phyloP scores from a whole-genome alignment of 2,113 vertebrate genomes.

The Origma solitaria region DNA sequence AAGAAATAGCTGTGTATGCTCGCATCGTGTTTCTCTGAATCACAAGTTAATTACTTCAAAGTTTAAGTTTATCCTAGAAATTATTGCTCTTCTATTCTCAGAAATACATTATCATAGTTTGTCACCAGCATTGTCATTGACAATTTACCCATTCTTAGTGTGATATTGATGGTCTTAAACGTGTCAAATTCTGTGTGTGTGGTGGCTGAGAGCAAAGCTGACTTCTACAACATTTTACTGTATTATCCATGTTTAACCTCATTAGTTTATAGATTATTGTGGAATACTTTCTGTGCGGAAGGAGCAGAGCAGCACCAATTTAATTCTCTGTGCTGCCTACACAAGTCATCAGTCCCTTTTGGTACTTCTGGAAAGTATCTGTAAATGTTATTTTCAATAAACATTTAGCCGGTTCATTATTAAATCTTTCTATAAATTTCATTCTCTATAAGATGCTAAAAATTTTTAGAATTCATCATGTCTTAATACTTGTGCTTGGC shows the following conservation, averaged over 20 bases:
- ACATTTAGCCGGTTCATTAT: constrained; percentile 69
- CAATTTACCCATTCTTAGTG: neutral
- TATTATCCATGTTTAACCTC: neutral
- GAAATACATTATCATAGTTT: neutral
- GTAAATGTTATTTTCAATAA: constrained; percentile 76
- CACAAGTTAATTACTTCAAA: constrained; percentile 16
- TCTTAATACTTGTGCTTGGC: constrained; percentile 75
- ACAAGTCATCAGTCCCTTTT: constrained; percentile 56
- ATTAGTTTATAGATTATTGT: neutral
- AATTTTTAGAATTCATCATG: constrained; percentile 74
- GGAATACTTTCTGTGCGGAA: neutral
- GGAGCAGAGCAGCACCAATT: neutral
- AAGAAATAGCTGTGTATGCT: neutral
- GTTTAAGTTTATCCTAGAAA: neutral
- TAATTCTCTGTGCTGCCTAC: constrained; percentile 28
- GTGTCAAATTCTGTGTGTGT: neutral
- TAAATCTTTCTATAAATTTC: constrained; percentile 68
- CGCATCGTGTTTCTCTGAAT: neutral
- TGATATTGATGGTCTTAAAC: neutral
- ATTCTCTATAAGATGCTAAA: constrained; percentile 59
- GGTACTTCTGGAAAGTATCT: constrained; percentile 67
- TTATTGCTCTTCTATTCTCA: neutral
- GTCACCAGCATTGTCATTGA: neutral
- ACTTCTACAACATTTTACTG: neutral
- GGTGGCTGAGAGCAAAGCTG: neutral